Conservation (phyloP, 2,888 invertebrate genomes). For the Acleris literana region DNA sequence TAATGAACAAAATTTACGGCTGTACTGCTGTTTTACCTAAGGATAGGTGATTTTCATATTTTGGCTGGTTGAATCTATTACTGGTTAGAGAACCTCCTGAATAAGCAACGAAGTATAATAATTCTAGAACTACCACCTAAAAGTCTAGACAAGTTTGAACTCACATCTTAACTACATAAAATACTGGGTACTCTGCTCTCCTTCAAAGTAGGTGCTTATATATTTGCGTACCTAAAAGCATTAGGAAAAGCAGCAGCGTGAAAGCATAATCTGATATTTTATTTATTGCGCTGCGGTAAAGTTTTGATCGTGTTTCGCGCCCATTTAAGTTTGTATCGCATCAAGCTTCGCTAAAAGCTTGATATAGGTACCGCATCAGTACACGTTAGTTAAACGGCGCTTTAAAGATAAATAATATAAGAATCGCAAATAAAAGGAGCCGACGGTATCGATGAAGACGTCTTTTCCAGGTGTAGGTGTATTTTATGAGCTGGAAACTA, state of each 20-base stretch:
- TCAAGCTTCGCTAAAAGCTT: constrained; percentile 13
- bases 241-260: constrained; percentile 19
- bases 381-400: not conserved
- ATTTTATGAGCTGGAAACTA: constrained; percentile 17
- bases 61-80: not conserved
- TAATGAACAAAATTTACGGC: too few relatives aligned
- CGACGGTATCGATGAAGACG: not conserved
- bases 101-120: constrained; percentile 17
- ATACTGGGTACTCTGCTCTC: constrained; percentile 1
- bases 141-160: constrained; percentile 10
- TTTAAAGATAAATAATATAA: too few relatives aligned
- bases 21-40: too few relatives aligned
- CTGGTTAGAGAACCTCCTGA: not conserved
- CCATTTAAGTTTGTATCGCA: constrained; percentile 24
- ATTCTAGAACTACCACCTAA: constrained; percentile 8
- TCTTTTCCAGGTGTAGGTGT: constrained; percentile 5
- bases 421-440: not conserved
- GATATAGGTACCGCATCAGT: not conserved
- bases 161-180: constrained; percentile 13
- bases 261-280: constrained; percentile 28
- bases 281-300: constrained; percentile 28
- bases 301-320: constrained; percentile 31
- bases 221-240: constrained; percentile 18
- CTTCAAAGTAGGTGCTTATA: constrained; percentile 9
- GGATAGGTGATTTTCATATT: not conserved